Conservation (phyloP, 2,797 vertebrate genomes). For the Eremophila alpestris region DNA sequence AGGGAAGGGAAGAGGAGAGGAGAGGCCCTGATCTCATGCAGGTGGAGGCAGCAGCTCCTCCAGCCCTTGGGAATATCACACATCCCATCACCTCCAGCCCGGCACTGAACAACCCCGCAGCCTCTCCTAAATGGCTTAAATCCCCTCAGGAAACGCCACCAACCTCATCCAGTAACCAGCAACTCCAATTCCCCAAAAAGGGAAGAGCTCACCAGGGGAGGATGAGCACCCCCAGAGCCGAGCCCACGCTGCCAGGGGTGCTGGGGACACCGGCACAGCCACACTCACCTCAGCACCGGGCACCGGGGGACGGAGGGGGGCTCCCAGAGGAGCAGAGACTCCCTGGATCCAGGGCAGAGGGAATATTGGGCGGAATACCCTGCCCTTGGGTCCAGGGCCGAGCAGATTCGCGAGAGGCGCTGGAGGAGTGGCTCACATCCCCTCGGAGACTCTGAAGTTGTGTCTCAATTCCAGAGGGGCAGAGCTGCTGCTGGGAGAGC, state of each 20-base stretch:
- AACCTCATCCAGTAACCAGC: rapidly evolving
- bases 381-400: not conserved
- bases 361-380: not conserved
- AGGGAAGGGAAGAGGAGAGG: not conserved
- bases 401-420: rapidly evolving
- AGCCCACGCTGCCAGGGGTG: rapidly evolving
- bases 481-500: not conserved
- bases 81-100: not conserved
- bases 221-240: rapidly evolving
- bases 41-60: not conserved
- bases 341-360: not conserved
- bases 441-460: rapidly evolving
- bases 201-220: rapidly evolving
- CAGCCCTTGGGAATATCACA: not conserved
- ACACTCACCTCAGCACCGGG: rapidly evolving
- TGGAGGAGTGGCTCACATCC: rapidly evolving
- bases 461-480: not conserved
- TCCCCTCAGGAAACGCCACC: not conserved
- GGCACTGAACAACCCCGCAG: rapidly evolving
- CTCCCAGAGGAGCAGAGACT: rapidly evolving
- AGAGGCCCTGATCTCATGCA: not conserved
- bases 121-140: not conserved
- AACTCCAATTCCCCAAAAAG: rapidly evolving
- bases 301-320: not conserved
- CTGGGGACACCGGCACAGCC: rapidly evolving